phyloP scores from a whole-genome alignment of 2,888 invertebrate genomes.

The Clepsis dumicolana region DNA sequence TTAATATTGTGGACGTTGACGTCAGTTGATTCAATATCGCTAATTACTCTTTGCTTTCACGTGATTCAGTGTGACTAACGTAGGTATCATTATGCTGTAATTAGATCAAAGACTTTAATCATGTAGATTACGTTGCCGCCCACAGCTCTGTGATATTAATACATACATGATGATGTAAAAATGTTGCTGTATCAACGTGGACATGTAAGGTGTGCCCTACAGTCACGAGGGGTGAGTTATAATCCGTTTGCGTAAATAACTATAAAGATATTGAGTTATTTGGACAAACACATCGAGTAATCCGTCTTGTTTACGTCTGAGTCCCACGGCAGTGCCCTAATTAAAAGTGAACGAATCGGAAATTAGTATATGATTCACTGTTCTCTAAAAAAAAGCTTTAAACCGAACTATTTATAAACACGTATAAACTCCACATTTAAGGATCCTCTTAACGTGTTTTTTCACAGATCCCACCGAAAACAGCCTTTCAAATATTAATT shows the following conservation, averaged over 20 bases:
- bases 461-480: constrained; percentile 45
- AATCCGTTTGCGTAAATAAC: not conserved
- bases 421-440: constrained; percentile 13
- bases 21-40: constrained; percentile 8
- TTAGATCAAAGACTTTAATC: constrained; percentile 4
- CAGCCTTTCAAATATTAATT: constrained; percentile 54
- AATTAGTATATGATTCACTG: not conserved
- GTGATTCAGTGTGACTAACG: not conserved
- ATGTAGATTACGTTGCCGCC: not conserved
- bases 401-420: constrained; percentile 23
- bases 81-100: not conserved
- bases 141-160: not conserved
- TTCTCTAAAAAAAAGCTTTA: not conserved
- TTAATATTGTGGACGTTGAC: constrained; percentile 11
- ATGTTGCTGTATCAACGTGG: not conserved
- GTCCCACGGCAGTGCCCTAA: not conserved
- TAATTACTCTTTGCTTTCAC: constrained; percentile 19
- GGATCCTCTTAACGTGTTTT: constrained; percentile 26
- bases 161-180: not conserved
- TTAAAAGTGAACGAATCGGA: not conserved
- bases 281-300: not conserved
- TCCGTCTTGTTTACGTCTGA: not conserved
- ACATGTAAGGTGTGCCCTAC: not conserved
- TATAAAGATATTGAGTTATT: not conserved
- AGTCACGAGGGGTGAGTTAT: not conserved